Percentiles rank a stretch among this genome's conserved stretches.
Conservation (phyloP, 2,888 invertebrate species). For the Yponomeuta cagnagella region DNA sequence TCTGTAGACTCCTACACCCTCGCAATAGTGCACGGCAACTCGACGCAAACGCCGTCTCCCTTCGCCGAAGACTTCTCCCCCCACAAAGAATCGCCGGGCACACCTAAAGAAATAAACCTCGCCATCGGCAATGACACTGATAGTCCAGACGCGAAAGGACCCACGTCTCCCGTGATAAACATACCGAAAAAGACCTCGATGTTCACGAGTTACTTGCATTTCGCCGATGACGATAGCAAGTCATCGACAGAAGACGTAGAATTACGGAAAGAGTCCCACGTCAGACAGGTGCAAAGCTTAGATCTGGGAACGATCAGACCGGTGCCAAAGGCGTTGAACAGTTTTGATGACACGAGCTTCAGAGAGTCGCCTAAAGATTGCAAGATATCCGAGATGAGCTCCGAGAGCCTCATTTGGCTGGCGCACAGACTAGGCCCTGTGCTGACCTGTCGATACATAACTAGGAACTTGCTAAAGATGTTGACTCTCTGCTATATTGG, state of each 20-base stretch:
- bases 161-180: slow-evolving; percentile 82
- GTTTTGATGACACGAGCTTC: slow-evolving; percentile 36
- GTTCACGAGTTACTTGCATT: slow-evolving; percentile 70
- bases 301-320: slow-evolving; percentile 36
- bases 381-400: slow-evolving; percentile 90
- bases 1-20: slow-evolving; percentile 58
- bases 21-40: slow-evolving; percentile 41
- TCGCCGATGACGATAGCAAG: slow-evolving; percentile 49
- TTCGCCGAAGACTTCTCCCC: slow-evolving; percentile 59
- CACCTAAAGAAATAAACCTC: background rate
- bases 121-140: slow-evolving; percentile 35
- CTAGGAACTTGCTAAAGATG: slow-evolving; percentile 94
- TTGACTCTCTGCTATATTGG: slow-evolving; percentile 94
- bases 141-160: slow-evolving; percentile 31
- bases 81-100: slow-evolving; percentile 36
- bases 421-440: slow-evolving; percentile 96
- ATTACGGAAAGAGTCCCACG: slow-evolving; percentile 30
- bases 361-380: slow-evolving; percentile 28
- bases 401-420: slow-evolving; percentile 92
- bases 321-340: slow-evolving; percentile 28
- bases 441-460: slow-evolving; percentile 91
- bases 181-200: slow-evolving; percentile 72
- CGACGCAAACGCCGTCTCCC: slow-evolving; percentile 51
- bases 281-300: slow-evolving; percentile 37
- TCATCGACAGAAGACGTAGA: slow-evolving; percentile 32